phyloP scores from a whole-genome alignment of 2,113 vertebrate species.

The Bostrychus sinensis region DNA sequence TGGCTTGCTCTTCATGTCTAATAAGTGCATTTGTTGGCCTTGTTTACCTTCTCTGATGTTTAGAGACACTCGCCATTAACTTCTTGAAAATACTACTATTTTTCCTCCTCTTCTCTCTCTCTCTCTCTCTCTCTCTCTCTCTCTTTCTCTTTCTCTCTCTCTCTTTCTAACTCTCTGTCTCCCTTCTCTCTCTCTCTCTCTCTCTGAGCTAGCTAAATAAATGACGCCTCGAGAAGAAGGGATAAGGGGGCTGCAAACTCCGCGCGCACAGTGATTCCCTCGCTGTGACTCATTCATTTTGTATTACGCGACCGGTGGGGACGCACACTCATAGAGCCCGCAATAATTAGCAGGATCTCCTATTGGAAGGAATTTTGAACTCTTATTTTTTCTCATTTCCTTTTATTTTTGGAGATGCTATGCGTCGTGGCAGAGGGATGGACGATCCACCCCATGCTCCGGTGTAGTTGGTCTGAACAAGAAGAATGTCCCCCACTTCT shows the following conservation, averaged over 20 bases:
- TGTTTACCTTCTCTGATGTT: constrained; percentile 43
- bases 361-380: constrained; percentile 22
- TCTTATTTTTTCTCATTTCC: constrained; percentile 1
- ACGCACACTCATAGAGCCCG: constrained; percentile 39
- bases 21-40: constrained; percentile 33
- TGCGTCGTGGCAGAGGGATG: constrained; percentile 55
- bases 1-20: constrained; percentile 35
- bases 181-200: background rate
- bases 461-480: constrained; percentile 62
- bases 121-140: background rate
- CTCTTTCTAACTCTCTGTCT: background rate
- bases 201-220: constrained; percentile 35
- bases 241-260: constrained; percentile 63
- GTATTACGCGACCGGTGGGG: constrained; percentile 54
- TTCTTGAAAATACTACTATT: constrained; percentile 57
- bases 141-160: constrained; percentile 1
- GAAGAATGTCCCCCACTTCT: constrained; percentile 76
- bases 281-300: constrained; percentile 74
- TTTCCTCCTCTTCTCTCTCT: background rate
- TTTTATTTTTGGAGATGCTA: constrained; percentile 45
- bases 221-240: constrained; percentile 62
- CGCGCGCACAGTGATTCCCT: constrained; percentile 60
- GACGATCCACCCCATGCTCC: constrained; percentile 44
- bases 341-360: constrained; percentile 57
- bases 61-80: constrained; percentile 44